Conservation (phyloP, 2,888 invertebrate genomes). For the Ptychoptera contaminata region DNA sequence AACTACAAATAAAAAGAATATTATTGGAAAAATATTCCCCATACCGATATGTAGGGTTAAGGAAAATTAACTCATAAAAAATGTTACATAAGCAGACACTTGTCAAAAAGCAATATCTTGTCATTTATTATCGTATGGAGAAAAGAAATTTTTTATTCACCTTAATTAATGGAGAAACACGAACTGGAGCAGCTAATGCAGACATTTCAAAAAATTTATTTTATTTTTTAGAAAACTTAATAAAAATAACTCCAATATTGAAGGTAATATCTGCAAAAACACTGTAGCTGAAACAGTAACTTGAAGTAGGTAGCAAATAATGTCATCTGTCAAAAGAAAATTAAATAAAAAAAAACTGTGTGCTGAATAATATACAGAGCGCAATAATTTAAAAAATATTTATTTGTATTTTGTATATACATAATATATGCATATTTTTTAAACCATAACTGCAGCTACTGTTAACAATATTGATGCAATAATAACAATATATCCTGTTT, state of each 20-base stretch:
- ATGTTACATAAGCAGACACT: constrained; percentile 7
- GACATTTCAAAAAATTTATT: constrained; percentile 8
- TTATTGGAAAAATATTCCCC: neutral
- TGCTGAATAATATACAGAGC: too few relatives aligned
- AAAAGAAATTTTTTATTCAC: constrained; percentile 23
- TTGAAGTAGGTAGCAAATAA: too few relatives aligned
- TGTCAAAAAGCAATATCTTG: neutral
- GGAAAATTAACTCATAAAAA: neutral
- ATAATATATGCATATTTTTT: neutral
- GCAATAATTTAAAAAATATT: too few relatives aligned
- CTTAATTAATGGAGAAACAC: constrained; percentile 69
- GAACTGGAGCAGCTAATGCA: constrained; percentile 45
- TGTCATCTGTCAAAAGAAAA: too few relatives aligned
- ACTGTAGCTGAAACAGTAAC: too few relatives aligned
- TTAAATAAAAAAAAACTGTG: too few relatives aligned
- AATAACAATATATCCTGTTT: constrained; percentile 47
- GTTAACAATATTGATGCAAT: constrained; percentile 30
- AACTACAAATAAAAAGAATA: constrained; percentile 38
- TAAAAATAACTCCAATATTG: too few relatives aligned
- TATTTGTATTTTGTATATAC: too few relatives aligned
- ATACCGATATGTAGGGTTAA: neutral
- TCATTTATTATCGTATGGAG: constrained; percentile 13
- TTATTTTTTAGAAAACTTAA: too few relatives aligned
- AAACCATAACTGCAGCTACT: neutral
- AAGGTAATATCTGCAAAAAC: too few relatives aligned